Evolutionary conservation across 2,113 vertebrate species (phyloP), one percentile per base, ranked within the genome.

Genomic region (Paradisaea rubra): DNA sequence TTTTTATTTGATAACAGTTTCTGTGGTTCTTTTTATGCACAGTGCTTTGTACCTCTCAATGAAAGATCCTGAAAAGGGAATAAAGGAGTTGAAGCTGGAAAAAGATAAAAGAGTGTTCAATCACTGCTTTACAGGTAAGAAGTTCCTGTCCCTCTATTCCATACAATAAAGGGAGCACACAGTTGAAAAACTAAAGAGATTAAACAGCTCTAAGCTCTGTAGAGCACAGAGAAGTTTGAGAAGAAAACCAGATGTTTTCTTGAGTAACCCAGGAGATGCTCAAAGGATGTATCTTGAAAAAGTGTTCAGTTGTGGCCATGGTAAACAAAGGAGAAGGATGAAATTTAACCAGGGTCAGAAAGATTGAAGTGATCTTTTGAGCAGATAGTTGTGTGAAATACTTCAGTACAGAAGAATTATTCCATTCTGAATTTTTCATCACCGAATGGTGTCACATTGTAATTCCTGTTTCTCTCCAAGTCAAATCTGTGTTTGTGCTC

Each of bases 61-160:
- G 99, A 99, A 98, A 96, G 99, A 99, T 91, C 97, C 97, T 56
- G 98, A 99, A 27, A 98, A 97, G 19, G 99, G 99, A 79, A 93
- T 99, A 78, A 99, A 98, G 96, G 99, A 99, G 82, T 73, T 99
- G 89, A 99, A 98, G 72, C 91, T 99, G 74, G 98, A 99, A 97
- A 99, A 99, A 96, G 98, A 99, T 27, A 99, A 98, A 82, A 98
- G 98, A 92, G 93, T 98, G 66, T 99, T 98, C 97, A 99, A 99
- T 96, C 98, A 99, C 89, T 99, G 99, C 91, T 99, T 99, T 97
- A 98, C 98, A 53, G 99, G 99, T 99, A 97, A 96, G 85, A 39
- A 73, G 16, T 12, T 88, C 52, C 73, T 57, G 45, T 64, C 12
- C 27, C 7, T 77, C 52, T 70, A 42, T 77, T 81, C 22, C 25